Evolutionary conservation across 2,113 vertebrate genomes (phyloP).

Genomic region (Nibea coibor): DNA sequence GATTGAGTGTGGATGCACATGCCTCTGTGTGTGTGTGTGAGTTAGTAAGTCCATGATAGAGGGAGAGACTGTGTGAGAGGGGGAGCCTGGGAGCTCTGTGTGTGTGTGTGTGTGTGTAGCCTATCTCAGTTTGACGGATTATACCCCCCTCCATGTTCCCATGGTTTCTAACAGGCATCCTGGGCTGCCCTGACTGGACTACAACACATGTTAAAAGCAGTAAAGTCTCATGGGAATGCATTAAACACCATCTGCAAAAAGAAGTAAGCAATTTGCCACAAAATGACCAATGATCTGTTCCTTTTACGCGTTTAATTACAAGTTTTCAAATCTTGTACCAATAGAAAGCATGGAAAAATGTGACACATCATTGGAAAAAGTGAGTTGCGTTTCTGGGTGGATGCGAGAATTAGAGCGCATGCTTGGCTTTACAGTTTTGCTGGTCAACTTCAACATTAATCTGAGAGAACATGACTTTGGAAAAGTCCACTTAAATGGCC

Average conservation of each 20-base stretch:
- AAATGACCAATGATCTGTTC: constrained; percentile 45
- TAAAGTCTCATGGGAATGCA: constrained; percentile 60
- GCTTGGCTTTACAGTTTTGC: background rate
- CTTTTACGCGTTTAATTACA: background rate
- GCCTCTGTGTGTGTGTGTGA: background rate
- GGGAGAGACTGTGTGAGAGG: background rate
- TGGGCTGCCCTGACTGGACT: constrained; percentile 53
- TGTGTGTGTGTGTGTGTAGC: constrained; percentile 34
- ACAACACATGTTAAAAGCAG: constrained; percentile 63
- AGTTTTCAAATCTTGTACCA: background rate
- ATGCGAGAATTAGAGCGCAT: background rate
- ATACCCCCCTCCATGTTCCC: constrained; percentile 61
- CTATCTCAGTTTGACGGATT: constrained; percentile 52
- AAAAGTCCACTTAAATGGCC: constrained; percentile 1
- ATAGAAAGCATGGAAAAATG: background rate
- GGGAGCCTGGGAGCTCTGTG: constrained; percentile 18
- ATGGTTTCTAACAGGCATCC: constrained; percentile 77
- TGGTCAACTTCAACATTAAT: constrained; percentile 15
- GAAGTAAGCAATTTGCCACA: constrained; percentile 45
- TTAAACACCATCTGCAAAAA: constrained; percentile 59
- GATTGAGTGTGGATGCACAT: constrained; percentile 12
- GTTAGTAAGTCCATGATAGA: background rate
- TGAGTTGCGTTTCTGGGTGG: background rate
- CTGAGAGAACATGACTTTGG: constrained; percentile 3
- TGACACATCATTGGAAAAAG: background rate